These are phyloP conservation scores for Teleogryllus occipitalis DNA, from an alignment of 1,140 invertebrate species.

Conservation along the genomic window DNA sequence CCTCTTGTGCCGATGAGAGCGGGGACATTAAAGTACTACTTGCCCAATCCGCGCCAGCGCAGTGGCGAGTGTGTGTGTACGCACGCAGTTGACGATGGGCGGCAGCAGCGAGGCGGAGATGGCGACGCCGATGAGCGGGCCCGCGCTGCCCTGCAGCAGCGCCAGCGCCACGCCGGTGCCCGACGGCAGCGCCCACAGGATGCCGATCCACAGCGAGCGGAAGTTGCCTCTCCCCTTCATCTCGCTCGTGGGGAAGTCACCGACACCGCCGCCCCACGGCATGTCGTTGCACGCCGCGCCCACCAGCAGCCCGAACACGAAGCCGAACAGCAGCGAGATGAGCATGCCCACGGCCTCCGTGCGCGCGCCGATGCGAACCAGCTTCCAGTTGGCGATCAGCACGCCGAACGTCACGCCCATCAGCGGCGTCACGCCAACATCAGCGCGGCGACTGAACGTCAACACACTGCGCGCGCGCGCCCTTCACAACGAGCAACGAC, in stretches of 20 bases:
- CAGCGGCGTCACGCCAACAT: conserved; percentile 73
- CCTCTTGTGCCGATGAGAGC: too few relatives aligned
- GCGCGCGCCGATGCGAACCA: conserved; percentile 55
- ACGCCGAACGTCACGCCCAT: conserved; percentile 77
- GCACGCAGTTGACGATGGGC: conserved; percentile 78
- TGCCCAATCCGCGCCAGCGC: too few relatives aligned
- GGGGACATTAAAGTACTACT: too few relatives aligned
- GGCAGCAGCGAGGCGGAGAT: conserved; percentile 80
- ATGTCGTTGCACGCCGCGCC: conserved; percentile 51
- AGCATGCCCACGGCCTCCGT: conserved; percentile 61
- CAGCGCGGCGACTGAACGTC: too few relatives aligned
- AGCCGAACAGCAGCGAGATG: conserved; percentile 64
- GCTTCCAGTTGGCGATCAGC: conserved; percentile 60
- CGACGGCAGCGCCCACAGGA: conserved; percentile 60
- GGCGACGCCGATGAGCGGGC: conserved; percentile 78
- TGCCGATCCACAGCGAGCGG: conserved; percentile 61
- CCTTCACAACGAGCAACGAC: too few relatives aligned
- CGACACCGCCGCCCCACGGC: conserved; percentile 71
- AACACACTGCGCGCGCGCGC: too few relatives aligned
- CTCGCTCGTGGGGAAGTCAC: conserved; percentile 71
- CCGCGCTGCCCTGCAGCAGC: conserved; percentile 71
- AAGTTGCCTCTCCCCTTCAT: conserved; percentile 69
- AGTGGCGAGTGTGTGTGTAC: conserved; percentile 29
- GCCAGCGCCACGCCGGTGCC: conserved; percentile 77
- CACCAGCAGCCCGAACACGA: conserved; percentile 67